Evolutionary conservation across 2,113 vertebrate genomes (phyloP).

Genomic region (Taurulus bubalis): DNA sequence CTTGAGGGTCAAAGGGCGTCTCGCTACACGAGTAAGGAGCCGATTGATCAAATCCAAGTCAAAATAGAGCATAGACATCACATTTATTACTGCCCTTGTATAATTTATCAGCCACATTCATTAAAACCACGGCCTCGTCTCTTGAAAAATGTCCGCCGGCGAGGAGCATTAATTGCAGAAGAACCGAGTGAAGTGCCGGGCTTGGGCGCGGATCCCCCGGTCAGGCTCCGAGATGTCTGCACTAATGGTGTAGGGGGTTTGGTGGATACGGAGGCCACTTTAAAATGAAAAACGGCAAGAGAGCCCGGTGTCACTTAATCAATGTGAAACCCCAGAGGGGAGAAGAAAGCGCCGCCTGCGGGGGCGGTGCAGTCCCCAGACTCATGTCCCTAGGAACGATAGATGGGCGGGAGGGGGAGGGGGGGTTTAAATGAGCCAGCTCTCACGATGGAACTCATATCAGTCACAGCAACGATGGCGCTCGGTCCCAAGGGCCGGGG

Average conservation of each 20-base stretch:
- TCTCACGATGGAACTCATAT: constrained; percentile 55
- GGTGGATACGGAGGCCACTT: constrained; percentile 70
- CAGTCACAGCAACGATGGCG: constrained; percentile 59
- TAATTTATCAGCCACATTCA: constrained; percentile 60
- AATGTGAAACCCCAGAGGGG: constrained; percentile 69
- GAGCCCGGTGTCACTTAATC: constrained; percentile 79
- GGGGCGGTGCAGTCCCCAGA: constrained; percentile 46
- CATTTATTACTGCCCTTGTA: constrained; percentile 59
- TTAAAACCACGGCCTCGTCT: constrained; percentile 35
- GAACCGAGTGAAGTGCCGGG: constrained; percentile 20
- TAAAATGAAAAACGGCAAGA: constrained; percentile 77
- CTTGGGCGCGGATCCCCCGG: constrained; percentile 8
- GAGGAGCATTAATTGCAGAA: constrained; percentile 62
- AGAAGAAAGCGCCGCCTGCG: constrained; percentile 43
- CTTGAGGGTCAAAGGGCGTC: constrained; percentile 41
- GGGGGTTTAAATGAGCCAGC: constrained; percentile 65
- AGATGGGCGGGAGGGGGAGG: constrained; percentile 15
- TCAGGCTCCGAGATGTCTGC: constrained; percentile 42
- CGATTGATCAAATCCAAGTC: constrained; percentile 60
- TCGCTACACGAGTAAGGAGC: constrained; percentile 30
- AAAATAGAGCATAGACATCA: constrained; percentile 48
- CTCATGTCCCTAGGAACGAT: constrained; percentile 49
- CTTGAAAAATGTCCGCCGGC: constrained; percentile 50
- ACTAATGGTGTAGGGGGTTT: constrained; percentile 62
- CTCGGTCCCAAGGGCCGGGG: constrained; percentile 40